Evolutionary conservation across 2,113 vertebrate genomes (phyloP), one percentile per base, ranked within the genome.

Genomic region (Salvelinus sp.): DNA sequence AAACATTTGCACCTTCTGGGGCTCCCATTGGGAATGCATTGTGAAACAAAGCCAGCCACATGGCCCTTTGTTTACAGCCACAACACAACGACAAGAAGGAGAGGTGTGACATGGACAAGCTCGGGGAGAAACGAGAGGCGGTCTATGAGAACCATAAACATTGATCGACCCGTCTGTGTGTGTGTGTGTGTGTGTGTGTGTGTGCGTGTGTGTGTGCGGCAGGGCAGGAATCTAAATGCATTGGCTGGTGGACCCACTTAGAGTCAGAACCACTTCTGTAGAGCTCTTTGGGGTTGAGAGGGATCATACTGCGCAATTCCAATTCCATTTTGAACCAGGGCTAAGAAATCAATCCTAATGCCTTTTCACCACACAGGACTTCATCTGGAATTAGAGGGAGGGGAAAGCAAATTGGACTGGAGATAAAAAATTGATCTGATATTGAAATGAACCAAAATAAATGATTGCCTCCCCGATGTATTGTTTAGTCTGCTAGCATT

Each of bases 301-400:
- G 13, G 44, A 75, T 77, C 70, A 47, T 54, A 76, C 72, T 70
- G 73, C 75, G 77, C 68, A 79, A 83, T 82, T 88, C 72, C 74
- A 78, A 79, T 87, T 71, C 80, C 80, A 85, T 87, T 90, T 83
- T 18, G 75, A 72, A 74, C 73, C 76, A 69, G 80, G 71, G 64
- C 76, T 82, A 86, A 85, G 82, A 72, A 89, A 91, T 91, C 89
- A 79, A 91, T 91, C 84, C 79, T 89, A 88, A 90, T 85, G 85
- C 27, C 63, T 89, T 87, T 87, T 79, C 69, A 76, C 79, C 79
- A 75, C 65, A 72, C 77, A 71, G 82, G 83, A 78, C 82, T 86
- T 87, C 86, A 88, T 79, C 74, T 85, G 84, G 85, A 90, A 88
- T 91, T 89, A 88, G n/a, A 86, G 76, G 72, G 71, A 82, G 76